Evolutionary conservation across 2,797 vertebrate species (phyloP), one percentile per base, ranked within the genome.

Genomic region (Capromys pilorides): DNA sequence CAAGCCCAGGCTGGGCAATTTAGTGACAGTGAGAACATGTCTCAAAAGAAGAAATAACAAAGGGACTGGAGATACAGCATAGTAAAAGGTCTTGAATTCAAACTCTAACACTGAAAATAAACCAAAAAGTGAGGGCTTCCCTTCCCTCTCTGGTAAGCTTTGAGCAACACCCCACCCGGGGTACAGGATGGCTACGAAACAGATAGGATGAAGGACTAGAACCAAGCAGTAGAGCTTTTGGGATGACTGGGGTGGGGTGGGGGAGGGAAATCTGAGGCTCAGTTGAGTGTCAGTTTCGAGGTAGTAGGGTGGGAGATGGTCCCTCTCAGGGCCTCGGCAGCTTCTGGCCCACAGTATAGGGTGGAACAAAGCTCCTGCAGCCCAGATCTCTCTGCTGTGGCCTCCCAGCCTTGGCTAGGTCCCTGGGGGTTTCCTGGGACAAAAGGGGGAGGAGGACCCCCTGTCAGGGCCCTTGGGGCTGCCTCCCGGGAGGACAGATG

Each of bases 401-500:
- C 39, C 39, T 11, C 41, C 24, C 61, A 31, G 49, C 36, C 66
- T 54, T 85, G 59, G 19, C 41, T 39, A 49, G 73, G 73, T 49
- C 73, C 39, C 73, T 45, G 73, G 41, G 24, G 86, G 36, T 36
- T 18, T 31, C 9, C 81, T 7, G 88, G 89, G 79, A 87, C 1
- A 39, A n/a, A 59, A 59, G 59, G 57, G 57, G 51, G 57, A 26
- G 12, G n/a, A 87, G 61, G 79, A n/a, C 16, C 41, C 51, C 10
- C 31, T 78, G 78, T 7, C 8, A 6, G 3, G 41, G 71, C 71
- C 79, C 83, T 39, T 59, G 75, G n/a, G 67, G 67, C 59, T 36
- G 84, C 89, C 91, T 90, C 93, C 87, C 79, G 33, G 92, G 66
- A 86, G 33, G 91, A 88, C 97, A 97, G 97, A 95, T 96, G 97